A percentile compares a stretch with the other conserved stretches of the same genome.
phyloP scores from a whole-genome alignment of 2,888 invertebrate genomes.

The Colletes collaris region DNA sequence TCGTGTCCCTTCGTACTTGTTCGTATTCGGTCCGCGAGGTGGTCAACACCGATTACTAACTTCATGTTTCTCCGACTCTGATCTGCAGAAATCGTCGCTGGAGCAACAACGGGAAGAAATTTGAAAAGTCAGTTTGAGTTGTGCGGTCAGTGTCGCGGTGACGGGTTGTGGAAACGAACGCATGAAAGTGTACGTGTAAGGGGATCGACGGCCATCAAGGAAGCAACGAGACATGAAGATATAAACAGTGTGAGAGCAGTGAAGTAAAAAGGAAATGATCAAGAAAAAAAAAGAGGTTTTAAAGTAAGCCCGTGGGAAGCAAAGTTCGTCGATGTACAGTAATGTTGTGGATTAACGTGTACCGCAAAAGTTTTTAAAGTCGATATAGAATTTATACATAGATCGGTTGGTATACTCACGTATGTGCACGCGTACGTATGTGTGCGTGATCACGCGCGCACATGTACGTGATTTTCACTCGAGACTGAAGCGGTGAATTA shows the following conservation, averaged over 20 bases:
- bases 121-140: conserved; percentile 31
- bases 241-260: conserved; percentile 35
- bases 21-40: conserved; percentile 11
- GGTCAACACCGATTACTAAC: conserved; percentile 44
- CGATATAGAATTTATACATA: conserved; percentile 63
- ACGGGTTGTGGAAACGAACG: conserved; percentile 47
- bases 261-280: conserved; percentile 43
- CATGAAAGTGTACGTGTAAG: conserved; percentile 49
- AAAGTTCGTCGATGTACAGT: conserved; percentile 51
- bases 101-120: conserved; percentile 48
- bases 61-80: conserved; percentile 51
- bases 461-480: conserved; percentile 72
- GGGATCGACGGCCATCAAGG: conserved; percentile 8
- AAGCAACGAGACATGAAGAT: conserved; percentile 22
- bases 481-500: conserved; percentile 74
- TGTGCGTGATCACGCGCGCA: conserved; percentile 69
- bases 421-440: conserved; percentile 66
- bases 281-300: conserved; percentile 48
- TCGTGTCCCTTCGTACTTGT: conserved; percentile 12
- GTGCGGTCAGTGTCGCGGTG: conserved; percentile 41
- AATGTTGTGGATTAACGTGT: conserved; percentile 62
- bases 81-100: conserved; percentile 62
- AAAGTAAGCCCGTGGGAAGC: conserved; percentile 33
- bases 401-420: conserved; percentile 57
- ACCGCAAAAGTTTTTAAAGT: conserved; percentile 60